phyloP scores from a whole-genome alignment of 2,888 invertebrate species.

The Lucinisca nassula region DNA sequence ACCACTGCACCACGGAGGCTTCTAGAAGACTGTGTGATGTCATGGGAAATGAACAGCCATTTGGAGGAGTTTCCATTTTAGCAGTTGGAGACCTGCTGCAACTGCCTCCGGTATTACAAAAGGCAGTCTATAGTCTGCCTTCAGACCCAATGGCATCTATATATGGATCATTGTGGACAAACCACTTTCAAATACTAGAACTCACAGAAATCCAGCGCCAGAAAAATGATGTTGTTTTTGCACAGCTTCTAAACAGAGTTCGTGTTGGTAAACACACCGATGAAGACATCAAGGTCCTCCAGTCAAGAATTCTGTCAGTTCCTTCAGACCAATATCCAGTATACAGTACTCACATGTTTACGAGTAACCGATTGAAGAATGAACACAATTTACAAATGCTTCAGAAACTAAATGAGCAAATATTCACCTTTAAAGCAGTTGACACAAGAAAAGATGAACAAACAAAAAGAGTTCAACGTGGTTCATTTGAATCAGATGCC shows the following conservation, averaged over 20 bases:
- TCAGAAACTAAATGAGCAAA: slow-evolving; percentile 13
- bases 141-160: slow-evolving; percentile 49
- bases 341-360: slow-evolving; percentile 34
- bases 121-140: slow-evolving; percentile 26
- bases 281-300: slow-evolving; percentile 41
- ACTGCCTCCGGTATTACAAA: slow-evolving; percentile 46
- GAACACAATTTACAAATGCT: slow-evolving; percentile 36
- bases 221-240: slow-evolving; percentile 56
- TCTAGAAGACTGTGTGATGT: slow-evolving; percentile 56
- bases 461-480: slow-evolving; percentile 30
- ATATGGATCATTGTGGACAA: slow-evolving; percentile 62
- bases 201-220: slow-evolving; percentile 62
- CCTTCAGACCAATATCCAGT: slow-evolving; percentile 11
- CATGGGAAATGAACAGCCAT: slow-evolving; percentile 52
- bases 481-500: slow-evolving; percentile 8
- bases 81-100: slow-evolving; percentile 59
- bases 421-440: slow-evolving; percentile 35
- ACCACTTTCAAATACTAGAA: slow-evolving; percentile 54
- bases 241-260: slow-evolving; percentile 53
- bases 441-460: slow-evolving; percentile 50
- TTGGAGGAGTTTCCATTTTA: slow-evolving; percentile 60
- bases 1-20: too few relatives aligned
- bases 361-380: slow-evolving; percentile 15
- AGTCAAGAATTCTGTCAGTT: slow-evolving; percentile 28
- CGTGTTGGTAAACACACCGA: slow-evolving; percentile 48